Conservation (phyloP, 2,888 invertebrate genomes). For the Colostygia pectinataria region DNA sequence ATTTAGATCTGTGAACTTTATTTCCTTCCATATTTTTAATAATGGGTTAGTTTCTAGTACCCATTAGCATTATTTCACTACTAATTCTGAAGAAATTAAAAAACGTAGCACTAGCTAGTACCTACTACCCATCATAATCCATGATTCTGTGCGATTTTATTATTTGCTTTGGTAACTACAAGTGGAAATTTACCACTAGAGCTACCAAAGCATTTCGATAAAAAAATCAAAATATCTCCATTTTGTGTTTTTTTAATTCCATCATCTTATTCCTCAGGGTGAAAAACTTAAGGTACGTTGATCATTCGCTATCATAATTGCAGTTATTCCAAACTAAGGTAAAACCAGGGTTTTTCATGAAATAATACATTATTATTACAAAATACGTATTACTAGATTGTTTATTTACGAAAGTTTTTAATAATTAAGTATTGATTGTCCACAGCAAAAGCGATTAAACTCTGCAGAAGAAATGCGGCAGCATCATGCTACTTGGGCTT, state of each 20-base stretch:
- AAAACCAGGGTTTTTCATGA: slow-evolving; percentile 16
- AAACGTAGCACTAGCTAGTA: no score
- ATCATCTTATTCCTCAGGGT: slow-evolving; percentile 25
- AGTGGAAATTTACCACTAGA: no score
- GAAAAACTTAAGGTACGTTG: slow-evolving; percentile 26
- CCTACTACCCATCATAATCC: no score
- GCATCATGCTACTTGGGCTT: slow-evolving; percentile 90
- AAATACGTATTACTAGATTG: not conserved
- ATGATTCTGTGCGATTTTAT: no score
- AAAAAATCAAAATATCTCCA: not conserved
- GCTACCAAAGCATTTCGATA: no score
- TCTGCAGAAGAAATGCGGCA: slow-evolving; percentile 86
- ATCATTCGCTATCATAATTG: slow-evolving; percentile 22
- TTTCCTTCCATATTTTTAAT: no score
- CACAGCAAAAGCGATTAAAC: slow-evolving; percentile 81
- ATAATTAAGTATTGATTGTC: slow-evolving; percentile 11
- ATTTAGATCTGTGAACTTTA: no score
- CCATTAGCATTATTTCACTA: no score
- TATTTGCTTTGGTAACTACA: no score
- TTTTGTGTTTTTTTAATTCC: slow-evolving; percentile 18
- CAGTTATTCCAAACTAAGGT: slow-evolving; percentile 19
- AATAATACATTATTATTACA: not conserved
- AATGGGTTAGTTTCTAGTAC: no score
- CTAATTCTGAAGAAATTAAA: no score
- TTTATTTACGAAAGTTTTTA: not conserved